phyloP scores from a whole-genome alignment of 2,888 invertebrate genomes.

The Pyrrhosoma nymphula region DNA sequence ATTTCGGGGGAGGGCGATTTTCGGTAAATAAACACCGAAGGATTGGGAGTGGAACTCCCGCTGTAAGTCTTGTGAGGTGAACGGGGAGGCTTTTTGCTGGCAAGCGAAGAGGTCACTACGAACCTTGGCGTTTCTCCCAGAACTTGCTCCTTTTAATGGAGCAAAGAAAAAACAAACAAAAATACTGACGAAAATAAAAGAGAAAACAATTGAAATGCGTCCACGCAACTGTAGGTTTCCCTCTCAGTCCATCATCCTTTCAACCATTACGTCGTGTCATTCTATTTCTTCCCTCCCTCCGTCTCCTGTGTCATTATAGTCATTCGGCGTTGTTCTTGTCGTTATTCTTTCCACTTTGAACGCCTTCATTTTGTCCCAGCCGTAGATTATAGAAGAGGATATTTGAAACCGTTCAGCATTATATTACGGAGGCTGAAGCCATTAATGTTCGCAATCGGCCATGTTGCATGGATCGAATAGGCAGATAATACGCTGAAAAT shows the following conservation, averaged over 20 bases:
- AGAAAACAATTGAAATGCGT: background rate
- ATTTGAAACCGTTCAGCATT: no score
- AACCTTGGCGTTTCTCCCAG: background rate
- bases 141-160: conserved; percentile 16
- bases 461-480: no score
- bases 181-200: background rate
- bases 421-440: no score
- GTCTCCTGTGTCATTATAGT: background rate
- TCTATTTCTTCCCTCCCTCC: background rate
- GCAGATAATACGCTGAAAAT: no score
- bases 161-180: background rate
- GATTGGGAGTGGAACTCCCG: background rate
- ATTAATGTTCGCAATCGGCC: no score
- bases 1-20: background rate
- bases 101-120: background rate
- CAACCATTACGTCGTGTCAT: background rate
- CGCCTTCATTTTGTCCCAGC: background rate
- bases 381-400: no score
- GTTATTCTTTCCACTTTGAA: background rate
- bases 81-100: background rate
- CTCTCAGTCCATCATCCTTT: background rate
- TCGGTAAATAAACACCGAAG: conserved; percentile 2
- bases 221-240: background rate
- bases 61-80: background rate
- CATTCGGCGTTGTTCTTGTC: background rate